phyloP scores from a whole-genome alignment of 2,888 invertebrate genomes.

The Junonia oenone region DNA sequence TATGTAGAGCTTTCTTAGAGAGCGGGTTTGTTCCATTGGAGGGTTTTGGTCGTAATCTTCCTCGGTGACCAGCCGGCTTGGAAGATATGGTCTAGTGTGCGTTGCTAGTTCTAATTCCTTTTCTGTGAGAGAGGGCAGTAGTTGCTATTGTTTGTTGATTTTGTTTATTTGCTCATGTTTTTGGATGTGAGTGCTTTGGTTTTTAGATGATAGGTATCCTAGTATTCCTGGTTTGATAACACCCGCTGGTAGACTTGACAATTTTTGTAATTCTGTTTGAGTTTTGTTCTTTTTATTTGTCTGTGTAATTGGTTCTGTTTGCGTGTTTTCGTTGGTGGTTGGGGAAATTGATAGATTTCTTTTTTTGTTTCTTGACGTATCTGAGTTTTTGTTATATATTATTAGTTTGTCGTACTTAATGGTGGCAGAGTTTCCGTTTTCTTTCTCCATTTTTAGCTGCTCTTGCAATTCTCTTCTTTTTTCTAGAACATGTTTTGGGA shows the following conservation, averaged over 20 bases:
- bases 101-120: neutral
- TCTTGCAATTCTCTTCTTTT: neutral
- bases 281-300: conserved; percentile 10
- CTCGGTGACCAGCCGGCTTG: too few species aligned
- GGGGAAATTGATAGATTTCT: neutral
- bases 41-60: too few species aligned
- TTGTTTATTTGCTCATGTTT: neutral
- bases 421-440: neutral
- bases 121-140: conserved; percentile 1
- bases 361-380: neutral
- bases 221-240: conserved; percentile 7
- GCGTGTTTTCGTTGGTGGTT: conserved; percentile 37
- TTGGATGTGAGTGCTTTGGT: neutral
- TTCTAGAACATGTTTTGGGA: neutral
- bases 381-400: neutral
- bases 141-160: conserved; percentile 6
- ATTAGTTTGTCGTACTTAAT: neutral
- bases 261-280: neutral
- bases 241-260: neutral
- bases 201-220: neutral
- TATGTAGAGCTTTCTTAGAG: neutral
- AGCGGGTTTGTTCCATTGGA: neutral
- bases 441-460: neutral
- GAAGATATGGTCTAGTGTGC: too few species aligned
- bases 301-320: neutral